phyloP scores from a whole-genome alignment of 2,113 vertebrate genomes.

The Agapornis roseicollis region DNA sequence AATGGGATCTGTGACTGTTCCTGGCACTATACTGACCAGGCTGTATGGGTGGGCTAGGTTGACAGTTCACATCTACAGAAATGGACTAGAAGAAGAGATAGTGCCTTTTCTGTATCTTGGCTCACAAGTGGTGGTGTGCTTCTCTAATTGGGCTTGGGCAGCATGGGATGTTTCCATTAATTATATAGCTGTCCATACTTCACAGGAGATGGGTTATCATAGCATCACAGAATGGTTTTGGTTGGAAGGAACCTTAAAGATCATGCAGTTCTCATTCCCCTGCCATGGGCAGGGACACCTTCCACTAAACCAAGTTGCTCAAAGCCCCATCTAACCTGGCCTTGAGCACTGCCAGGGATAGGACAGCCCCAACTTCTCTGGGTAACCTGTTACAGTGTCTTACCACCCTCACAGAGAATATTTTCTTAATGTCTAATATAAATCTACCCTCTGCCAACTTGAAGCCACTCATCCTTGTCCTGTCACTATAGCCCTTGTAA shows the following conservation, averaged over 20 bases:
- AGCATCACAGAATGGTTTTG: not conserved
- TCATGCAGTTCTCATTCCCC: not conserved
- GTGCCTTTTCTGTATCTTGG: not conserved
- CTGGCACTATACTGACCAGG: not conserved
- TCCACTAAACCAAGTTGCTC: not conserved
- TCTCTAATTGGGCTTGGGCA: not conserved
- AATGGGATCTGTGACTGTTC: not conserved
- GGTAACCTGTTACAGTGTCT: not conserved
- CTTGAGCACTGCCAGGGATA: not conserved
- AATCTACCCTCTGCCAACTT: not conserved
- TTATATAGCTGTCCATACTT: fast-evolving
- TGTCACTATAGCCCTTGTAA: not conserved
- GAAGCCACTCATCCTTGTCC: not conserved
- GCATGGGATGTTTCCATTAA: not conserved
- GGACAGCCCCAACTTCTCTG: not conserved
- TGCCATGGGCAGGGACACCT: not conserved
- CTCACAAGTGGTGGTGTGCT: not conserved
- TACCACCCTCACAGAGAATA: not conserved
- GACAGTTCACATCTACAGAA: not conserved
- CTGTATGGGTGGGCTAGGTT: not conserved
- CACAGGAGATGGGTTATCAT: not conserved
- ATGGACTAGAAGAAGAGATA: not conserved
- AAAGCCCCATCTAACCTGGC: not conserved
- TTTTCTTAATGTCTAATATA: not conserved
- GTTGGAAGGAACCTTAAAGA: not conserved